These are phyloP conservation scores for Chloropsis cyanopogon DNA, from an alignment of 2,113 vertebrate genomes.

Conservation along the genomic window DNA sequence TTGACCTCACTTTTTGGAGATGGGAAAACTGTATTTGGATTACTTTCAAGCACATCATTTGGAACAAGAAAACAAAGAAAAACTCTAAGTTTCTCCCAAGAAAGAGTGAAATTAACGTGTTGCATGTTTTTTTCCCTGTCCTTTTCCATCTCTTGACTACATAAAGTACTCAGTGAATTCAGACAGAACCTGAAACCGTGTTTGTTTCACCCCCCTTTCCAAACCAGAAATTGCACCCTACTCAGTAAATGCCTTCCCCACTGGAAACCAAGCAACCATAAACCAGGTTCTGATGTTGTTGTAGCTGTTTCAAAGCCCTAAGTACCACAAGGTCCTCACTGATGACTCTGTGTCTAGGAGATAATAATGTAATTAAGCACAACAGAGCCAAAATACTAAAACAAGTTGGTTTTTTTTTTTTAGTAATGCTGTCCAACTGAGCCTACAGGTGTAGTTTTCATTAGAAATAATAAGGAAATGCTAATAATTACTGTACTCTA, in stretches of 20 bases:
- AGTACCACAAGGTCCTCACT: background rate
- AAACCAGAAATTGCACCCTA: background rate
- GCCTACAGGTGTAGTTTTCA: background rate
- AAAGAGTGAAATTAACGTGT: background rate
- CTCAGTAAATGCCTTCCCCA: background rate
- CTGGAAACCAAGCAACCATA: background rate
- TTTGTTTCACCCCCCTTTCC: background rate
- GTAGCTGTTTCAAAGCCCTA: background rate
- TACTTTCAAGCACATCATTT: background rate
- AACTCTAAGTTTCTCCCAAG: fast-evolving
- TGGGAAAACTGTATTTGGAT: background rate
- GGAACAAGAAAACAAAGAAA: background rate
- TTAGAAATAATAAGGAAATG: constrained; percentile 5
- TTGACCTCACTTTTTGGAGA: background rate
- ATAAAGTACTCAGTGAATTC: background rate
- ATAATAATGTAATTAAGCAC: background rate
- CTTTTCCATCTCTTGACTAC: background rate
- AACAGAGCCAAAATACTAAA: background rate
- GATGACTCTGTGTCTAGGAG: background rate
- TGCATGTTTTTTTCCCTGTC: background rate
- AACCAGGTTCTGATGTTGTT: background rate
- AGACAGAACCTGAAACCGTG: background rate
- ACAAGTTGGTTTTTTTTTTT: background rate
- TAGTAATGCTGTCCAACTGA: background rate
- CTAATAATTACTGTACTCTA: background rate